phyloP scores from a whole-genome alignment of 2,113 vertebrate genomes.

The Herpetotheres cachinnans region DNA sequence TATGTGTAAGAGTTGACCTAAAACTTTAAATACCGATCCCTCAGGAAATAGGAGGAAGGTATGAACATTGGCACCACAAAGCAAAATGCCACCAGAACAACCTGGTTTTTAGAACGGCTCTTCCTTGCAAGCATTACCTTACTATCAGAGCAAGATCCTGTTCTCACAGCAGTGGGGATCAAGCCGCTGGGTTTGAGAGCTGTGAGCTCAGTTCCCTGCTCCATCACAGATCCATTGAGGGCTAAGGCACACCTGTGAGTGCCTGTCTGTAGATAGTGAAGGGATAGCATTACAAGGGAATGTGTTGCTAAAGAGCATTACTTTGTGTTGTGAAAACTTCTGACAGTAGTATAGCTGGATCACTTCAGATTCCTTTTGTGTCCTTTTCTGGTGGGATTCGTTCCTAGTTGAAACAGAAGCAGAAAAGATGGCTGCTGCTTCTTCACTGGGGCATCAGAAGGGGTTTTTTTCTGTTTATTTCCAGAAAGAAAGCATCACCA shows the following conservation, averaged over 20 bases:
- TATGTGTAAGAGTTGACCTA: not conserved
- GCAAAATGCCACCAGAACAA: not conserved
- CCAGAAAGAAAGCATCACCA: not conserved
- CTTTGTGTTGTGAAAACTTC: not conserved
- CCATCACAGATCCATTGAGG: fast-evolving
- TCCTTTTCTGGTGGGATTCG: not conserved
- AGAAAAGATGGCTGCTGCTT: not conserved
- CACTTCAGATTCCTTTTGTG: not conserved
- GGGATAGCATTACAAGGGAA: not conserved
- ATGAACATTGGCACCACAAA: not conserved
- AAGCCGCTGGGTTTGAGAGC: not conserved
- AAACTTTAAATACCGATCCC: not conserved
- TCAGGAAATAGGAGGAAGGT: not conserved
- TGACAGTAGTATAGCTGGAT: not conserved
- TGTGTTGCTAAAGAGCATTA: not conserved
- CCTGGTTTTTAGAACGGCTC: not conserved
- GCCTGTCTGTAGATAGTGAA: not conserved
- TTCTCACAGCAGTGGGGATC: not conserved
- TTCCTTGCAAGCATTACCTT: not conserved
- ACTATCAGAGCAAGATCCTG: not conserved
- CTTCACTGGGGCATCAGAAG: not conserved
- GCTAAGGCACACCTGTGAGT: not conserved
- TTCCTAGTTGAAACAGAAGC: not conserved
- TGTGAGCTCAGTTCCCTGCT: not conserved
- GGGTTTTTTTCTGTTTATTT: not conserved